These are phyloP conservation scores for Acanthopagrus latus DNA, from an alignment of 2,797 vertebrate species.

Conservation along the genomic window DNA sequence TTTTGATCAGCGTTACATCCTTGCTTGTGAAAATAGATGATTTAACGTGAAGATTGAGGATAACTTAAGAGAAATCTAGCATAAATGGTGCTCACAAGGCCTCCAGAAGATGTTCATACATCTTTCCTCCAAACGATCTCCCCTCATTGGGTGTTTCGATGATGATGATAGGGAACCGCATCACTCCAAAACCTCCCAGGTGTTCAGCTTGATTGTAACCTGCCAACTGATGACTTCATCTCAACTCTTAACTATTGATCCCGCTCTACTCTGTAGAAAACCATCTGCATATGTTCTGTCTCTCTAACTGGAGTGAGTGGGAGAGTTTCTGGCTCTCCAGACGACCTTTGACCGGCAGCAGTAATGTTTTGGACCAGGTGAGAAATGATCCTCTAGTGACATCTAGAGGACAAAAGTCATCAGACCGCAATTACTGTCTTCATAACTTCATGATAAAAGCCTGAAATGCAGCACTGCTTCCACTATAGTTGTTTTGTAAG, in stretches of 20 bases:
- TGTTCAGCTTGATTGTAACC: background rate
- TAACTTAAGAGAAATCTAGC: no score
- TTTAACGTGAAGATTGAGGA: background rate
- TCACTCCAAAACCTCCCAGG: background rate
- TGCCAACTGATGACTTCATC: background rate
- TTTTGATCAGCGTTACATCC: background rate
- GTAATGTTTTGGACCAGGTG: background rate
- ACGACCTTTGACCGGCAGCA: background rate
- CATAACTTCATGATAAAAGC: no score
- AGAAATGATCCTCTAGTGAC: conserved; percentile 63
- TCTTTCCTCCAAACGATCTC: no score
- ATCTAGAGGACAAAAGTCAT: conserved; percentile 66
- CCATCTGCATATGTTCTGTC: background rate
- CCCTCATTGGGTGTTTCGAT: background rate
- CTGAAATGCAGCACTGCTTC: background rate
- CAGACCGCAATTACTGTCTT: background rate
- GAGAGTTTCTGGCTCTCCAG: background rate
- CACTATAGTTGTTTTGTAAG: background rate
- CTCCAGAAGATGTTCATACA: no score
- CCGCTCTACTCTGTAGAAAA: no score
- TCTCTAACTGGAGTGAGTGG: background rate
- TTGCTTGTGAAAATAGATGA: background rate
- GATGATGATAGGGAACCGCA: background rate
- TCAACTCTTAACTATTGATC: background rate
- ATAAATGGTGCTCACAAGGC: no score